Evolutionary conservation across 2,888 invertebrate species (phyloP).

Genomic region (Rhodophaea formosa): DNA sequence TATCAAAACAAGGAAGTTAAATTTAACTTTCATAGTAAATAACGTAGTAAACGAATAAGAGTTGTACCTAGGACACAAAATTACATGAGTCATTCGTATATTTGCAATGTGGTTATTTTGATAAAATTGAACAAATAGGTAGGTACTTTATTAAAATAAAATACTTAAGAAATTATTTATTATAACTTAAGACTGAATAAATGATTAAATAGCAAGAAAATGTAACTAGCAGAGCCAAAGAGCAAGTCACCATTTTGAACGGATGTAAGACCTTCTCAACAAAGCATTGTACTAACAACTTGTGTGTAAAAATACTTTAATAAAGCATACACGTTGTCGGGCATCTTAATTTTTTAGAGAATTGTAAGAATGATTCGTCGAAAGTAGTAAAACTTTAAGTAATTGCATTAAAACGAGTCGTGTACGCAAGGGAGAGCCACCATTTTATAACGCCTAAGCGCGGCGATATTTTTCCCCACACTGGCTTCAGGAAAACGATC

Average conservation of each 20-base stretch:
- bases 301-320: conserved; percentile 50
- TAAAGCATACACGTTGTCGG: conserved; percentile 41
- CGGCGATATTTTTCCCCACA: conserved; percentile 76
- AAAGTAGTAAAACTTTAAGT: conserved; percentile 49
- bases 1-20: not conserved
- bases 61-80: not conserved
- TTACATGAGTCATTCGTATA: not conserved
- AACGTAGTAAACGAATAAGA: not conserved
- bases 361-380: conserved; percentile 38
- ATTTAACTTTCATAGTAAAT: not conserved
- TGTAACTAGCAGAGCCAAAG: conserved; percentile 47
- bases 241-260: conserved; percentile 85
- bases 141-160: not conserved
- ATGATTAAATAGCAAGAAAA: conserved; percentile 10
- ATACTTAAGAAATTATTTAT: not conserved
- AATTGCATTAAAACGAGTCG: conserved; percentile 64
- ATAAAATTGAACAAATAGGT: no score
- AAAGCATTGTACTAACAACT: conserved; percentile 64
- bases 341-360: conserved; percentile 46
- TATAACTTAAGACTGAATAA: not conserved
- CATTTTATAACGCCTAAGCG: conserved; percentile 81
- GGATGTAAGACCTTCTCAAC: conserved; percentile 76
- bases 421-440: conserved; percentile 73
- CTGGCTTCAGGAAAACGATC: conserved; percentile 80
- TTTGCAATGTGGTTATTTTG: not conserved